Percentiles rank a stretch among this genome's conserved stretches.
These are phyloP conservation scores for Epirrhoe alternata DNA, from an alignment of 2,888 invertebrate genomes.

Conservation along the genomic window DNA sequence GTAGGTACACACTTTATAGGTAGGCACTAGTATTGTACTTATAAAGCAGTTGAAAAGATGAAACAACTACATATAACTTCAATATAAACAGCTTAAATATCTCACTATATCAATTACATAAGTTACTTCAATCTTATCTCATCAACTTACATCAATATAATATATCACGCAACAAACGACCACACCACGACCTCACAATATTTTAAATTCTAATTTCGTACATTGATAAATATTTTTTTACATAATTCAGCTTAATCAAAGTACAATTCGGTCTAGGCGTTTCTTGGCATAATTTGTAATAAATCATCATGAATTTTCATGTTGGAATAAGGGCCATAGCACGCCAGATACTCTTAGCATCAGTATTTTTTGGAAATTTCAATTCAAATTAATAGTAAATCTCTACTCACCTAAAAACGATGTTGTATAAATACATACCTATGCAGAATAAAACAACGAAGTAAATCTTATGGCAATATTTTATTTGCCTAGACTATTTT, in stretches of 20 bases:
- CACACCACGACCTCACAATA: neutral
- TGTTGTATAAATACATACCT: neutral
- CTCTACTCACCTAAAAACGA: neutral
- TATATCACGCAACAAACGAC: neutral
- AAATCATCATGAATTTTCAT: neutral
- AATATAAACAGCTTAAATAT: neutral
- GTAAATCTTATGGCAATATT: constrained; percentile 1
- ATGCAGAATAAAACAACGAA: neutral
- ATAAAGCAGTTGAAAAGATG: neutral
- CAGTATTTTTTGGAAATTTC: neutral
- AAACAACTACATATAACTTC: neutral
- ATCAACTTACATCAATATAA: neutral
- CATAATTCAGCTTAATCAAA: neutral
- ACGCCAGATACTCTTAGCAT: neutral
- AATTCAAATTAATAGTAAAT: neutral
- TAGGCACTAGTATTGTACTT: neutral
- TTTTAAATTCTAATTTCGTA: neutral
- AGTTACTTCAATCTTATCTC: no score
- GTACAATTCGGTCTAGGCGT: neutral
- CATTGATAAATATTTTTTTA: neutral
- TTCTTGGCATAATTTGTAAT: neutral
- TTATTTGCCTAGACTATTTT: neutral
- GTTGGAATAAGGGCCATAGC: neutral
- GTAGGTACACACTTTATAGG: no score
- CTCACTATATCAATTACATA: neutral